Conservation (phyloP, 2,797 vertebrate species). For the Morelia viridis region DNA sequence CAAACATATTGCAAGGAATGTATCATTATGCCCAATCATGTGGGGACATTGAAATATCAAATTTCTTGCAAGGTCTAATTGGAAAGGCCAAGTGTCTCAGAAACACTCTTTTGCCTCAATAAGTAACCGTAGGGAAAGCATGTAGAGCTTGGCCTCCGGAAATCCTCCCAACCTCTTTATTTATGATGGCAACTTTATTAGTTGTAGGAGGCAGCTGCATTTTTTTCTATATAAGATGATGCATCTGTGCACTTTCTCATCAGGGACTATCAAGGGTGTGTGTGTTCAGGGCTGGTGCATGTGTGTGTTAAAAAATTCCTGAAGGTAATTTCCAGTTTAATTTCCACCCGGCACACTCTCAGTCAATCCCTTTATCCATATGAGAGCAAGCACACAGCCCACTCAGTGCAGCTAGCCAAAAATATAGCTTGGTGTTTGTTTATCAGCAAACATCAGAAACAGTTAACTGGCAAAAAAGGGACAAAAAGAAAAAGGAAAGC, state of each 20-base stretch:
- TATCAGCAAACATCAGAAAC: background rate
- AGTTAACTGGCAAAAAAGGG: background rate
- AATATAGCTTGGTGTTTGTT: background rate
- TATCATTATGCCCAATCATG: background rate
- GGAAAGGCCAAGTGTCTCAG: background rate
- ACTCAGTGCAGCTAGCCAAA: background rate
- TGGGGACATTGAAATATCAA: background rate
- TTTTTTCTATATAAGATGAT: background rate
- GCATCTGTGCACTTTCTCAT: background rate
- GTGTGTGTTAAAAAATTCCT: background rate
- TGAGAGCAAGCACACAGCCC: background rate
- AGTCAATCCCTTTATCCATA: background rate
- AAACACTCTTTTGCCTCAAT: background rate
- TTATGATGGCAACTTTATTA: background rate
- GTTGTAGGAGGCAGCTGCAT: background rate
- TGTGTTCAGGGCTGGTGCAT: background rate
- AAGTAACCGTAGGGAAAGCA: background rate
- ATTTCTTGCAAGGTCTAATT: background rate
- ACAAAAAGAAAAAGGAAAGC: background rate
- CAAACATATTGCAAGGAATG: background rate
- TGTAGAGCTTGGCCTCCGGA: background rate
- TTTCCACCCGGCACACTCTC: background rate
- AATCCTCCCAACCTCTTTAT: background rate
- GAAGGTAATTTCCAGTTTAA: background rate
- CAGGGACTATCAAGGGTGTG: background rate